phyloP scores from a whole-genome alignment of 2,888 invertebrate genomes.

The Xestoiulus laeticollis region DNA sequence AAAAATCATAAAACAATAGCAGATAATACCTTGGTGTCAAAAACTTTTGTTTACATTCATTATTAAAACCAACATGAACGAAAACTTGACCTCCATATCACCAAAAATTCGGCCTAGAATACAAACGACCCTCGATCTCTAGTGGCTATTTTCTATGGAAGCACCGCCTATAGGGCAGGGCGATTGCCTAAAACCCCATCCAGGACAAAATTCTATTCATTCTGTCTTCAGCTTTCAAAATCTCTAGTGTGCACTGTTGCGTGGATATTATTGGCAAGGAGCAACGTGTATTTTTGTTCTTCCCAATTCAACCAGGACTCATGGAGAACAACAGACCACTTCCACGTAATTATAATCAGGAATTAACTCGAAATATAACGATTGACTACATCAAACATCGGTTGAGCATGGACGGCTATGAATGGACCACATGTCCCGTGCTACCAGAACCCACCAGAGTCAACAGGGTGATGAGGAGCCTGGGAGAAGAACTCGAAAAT shows the following conservation, averaged over 20 bases:
- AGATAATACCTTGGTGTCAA: neutral
- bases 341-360: neutral
- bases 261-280: neutral
- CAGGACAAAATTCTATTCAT: neutral
- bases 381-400: neutral
- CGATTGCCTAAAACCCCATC: neutral
- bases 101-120: neutral
- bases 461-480: conserved; percentile 5
- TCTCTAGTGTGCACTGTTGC: neutral
- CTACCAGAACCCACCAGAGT: neutral
- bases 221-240: neutral
- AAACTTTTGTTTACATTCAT: neutral
- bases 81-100: neutral
- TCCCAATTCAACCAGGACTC: neutral
- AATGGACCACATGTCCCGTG: neutral
- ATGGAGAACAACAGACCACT: neutral
- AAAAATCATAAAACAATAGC: neutral
- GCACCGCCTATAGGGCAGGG: neutral
- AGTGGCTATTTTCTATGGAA: neutral
- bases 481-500: conserved; percentile 49
- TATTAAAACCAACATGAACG: neutral
- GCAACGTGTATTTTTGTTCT: too few relatives aligned
- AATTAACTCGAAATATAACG: neutral
- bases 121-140: neutral
- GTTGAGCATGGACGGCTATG: neutral